A percentile compares a stretch with the other conserved stretches of the same genome.
phyloP scores from a whole-genome alignment of 2,113 vertebrate species.

The Varanus komodoensis region DNA sequence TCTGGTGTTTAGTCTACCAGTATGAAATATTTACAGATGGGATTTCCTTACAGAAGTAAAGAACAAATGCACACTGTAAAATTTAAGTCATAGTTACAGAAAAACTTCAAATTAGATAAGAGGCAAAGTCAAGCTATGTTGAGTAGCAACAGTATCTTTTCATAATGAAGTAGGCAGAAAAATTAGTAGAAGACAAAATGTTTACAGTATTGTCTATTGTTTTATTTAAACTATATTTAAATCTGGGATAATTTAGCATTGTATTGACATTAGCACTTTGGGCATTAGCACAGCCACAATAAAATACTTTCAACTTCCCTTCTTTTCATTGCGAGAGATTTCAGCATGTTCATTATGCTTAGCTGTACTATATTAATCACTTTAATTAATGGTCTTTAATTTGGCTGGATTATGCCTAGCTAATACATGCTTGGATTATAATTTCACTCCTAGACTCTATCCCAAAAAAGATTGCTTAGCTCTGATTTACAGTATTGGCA shows the following conservation, averaged over 20 bases:
- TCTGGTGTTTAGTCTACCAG: too few relatives aligned
- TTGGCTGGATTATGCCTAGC: not conserved
- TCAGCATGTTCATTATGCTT: not conserved
- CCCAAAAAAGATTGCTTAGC: too few relatives aligned
- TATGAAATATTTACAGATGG: too few relatives aligned
- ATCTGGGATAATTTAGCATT: not conserved
- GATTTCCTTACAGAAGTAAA: too few relatives aligned
- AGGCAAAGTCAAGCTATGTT: too few relatives aligned
- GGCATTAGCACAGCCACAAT: not conserved
- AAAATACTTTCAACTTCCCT: not conserved
- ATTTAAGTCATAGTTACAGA: too few relatives aligned
- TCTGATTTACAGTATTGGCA: too few relatives aligned
- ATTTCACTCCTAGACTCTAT: not conserved
- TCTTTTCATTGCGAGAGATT: not conserved
- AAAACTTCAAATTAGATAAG: too few relatives aligned
- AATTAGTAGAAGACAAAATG: not conserved
- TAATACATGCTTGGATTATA: not conserved
- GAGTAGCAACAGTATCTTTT: rapidly evolving
- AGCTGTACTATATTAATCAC: not conserved
- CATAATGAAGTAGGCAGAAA: not conserved
- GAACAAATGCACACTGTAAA: too few relatives aligned
- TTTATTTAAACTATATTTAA: not conserved
- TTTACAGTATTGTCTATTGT: not conserved
- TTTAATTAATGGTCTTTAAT: not conserved
- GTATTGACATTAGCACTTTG: not conserved